Percentiles rank a stretch among this genome's conserved stretches.
Conservation (phyloP, 2,113 vertebrate species). For the Rhabdornis inornatus region DNA sequence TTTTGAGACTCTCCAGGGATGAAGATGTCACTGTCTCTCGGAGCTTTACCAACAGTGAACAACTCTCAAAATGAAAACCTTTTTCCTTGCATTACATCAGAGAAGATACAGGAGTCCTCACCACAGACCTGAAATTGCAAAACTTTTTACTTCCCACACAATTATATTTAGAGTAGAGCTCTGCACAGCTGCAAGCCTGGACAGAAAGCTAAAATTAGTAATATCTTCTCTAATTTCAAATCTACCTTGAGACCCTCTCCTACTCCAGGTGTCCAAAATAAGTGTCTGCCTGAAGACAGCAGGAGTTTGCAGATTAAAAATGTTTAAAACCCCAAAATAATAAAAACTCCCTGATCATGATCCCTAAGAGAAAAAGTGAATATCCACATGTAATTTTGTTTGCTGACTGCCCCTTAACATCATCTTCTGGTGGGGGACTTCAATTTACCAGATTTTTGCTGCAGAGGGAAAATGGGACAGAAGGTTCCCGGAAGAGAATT, state of each 20-base stretch:
- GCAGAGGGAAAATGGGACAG: background rate
- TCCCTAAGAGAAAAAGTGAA: background rate
- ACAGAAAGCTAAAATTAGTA: background rate
- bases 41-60: background rate
- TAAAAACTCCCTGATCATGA: background rate
- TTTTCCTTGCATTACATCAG: background rate
- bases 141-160: background rate
- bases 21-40: background rate
- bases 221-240: background rate
- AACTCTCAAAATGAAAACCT: background rate
- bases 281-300: background rate
- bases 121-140: background rate
- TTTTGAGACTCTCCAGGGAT: background rate
- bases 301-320: background rate
- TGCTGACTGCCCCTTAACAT: background rate
- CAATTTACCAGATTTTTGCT: background rate
- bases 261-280: background rate
- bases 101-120: background rate
- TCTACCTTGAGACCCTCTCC: background rate
- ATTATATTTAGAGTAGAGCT: background rate
- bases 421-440: background rate
- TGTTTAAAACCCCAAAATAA: background rate
- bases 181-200: background rate
- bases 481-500: background rate
- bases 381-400: background rate